Conservation (phyloP, 2,113 vertebrate species). For the Percopsis transmontana region DNA sequence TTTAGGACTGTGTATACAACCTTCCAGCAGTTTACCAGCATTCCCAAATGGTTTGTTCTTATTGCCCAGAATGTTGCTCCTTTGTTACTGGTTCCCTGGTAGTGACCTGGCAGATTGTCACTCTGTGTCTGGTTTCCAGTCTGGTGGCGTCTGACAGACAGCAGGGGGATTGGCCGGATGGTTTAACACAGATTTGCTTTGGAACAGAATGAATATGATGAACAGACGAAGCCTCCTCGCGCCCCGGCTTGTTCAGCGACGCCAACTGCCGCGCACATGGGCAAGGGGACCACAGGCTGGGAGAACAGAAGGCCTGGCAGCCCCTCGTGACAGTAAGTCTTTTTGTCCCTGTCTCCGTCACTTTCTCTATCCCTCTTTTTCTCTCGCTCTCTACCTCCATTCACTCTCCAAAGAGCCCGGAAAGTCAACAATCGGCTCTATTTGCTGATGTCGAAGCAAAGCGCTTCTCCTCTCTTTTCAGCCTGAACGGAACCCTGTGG, state of each 20-base stretch:
- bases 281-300: constrained; percentile 46
- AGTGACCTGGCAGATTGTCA: constrained; percentile 62
- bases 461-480: not conserved
- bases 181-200: constrained; percentile 70
- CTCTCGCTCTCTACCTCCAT: not conserved
- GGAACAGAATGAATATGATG: constrained; percentile 52
- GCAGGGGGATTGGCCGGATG: constrained; percentile 61
- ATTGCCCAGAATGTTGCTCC: constrained; percentile 20
- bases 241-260: constrained; percentile 58
- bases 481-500: constrained; percentile 24
- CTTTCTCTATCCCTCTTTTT: not conserved
- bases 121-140: constrained; percentile 63
- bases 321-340: constrained; percentile 41
- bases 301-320: constrained; percentile 70
- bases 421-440: not conserved
- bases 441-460: not conserved
- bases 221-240: constrained; percentile 72
- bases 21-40: constrained; percentile 18
- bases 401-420: not conserved
- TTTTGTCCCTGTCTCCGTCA: not conserved
- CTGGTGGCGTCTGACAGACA: constrained; percentile 61
- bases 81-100: constrained; percentile 43
- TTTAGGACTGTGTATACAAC: constrained; percentile 51
- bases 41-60: constrained; percentile 11
- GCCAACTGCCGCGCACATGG: constrained; percentile 69